Evolutionary conservation across 2,113 vertebrate species (phyloP).

Genomic region (Microtus ochrogaster): DNA sequence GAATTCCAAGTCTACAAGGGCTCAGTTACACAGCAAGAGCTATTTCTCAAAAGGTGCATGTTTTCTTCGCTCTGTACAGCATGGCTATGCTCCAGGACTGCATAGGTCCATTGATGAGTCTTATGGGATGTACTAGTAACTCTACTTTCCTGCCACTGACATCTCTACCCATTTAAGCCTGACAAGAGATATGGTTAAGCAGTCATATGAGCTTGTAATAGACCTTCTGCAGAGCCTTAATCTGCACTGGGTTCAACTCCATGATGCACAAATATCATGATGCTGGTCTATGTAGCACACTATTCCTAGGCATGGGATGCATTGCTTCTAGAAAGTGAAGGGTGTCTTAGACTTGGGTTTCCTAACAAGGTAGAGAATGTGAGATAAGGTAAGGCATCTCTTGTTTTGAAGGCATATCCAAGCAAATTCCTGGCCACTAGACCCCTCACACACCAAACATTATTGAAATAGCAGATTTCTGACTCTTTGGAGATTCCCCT

Average conservation of each 20-base stretch:
- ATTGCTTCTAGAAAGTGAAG: slow-evolving; percentile 3
- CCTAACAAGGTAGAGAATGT: not conserved
- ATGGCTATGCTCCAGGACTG: not conserved
- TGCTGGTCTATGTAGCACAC: not conserved
- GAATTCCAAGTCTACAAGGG: not conserved
- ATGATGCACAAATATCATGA: not conserved
- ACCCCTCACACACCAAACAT: not conserved
- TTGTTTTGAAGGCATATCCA: not conserved
- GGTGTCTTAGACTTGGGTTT: not conserved
- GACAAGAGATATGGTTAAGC: not conserved
- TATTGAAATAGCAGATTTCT: not conserved
- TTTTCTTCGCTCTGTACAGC: not conserved
- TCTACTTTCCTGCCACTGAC: not conserved
- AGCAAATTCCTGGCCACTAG: not conserved
- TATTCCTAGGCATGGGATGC: not conserved
- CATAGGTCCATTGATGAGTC: not conserved
- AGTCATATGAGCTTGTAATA: not conserved
- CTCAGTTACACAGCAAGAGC: not conserved
- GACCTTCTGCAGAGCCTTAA: not conserved
- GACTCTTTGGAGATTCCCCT: not conserved
- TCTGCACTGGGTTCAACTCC: not conserved
- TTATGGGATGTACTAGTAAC: not conserved
- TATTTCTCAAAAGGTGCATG: not conserved
- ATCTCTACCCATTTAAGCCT: not conserved
- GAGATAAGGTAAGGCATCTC: not conserved